Evolutionary conservation across 1,140 invertebrate genomes (phyloP), one percentile per base, ranked within the genome.

Genomic region (Drosophila erecta): DNA sequence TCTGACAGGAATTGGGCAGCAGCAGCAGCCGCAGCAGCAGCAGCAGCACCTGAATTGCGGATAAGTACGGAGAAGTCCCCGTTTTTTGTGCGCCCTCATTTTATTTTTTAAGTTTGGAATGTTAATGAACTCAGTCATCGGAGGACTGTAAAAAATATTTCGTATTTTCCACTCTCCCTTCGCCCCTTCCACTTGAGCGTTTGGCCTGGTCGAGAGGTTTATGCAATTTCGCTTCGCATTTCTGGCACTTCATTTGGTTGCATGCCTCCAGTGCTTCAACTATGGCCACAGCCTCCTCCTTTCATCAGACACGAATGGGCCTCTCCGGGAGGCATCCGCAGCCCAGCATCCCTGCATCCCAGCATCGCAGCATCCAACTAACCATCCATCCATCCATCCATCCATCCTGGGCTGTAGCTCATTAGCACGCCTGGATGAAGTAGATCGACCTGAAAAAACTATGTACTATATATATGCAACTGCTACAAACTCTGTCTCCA

Each of bases 181-280:
- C 6, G 4, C 24, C 20, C 55, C 41, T 17, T 14, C 60, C 60
- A 57, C 61, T 64, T 64, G 22, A 43, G 51, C 56, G 73, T 76
- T 83, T 61, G 62, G 59, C 60, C 56, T 66, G 54, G 65, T 79
- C 71, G 71, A 87, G 83, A 76, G 84, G 79, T 89, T 87, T 87
- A 79, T 89, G 84, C 84, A 89, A 87, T 87, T 87, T 87, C 79
- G 75, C 84, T 79, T 83, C 79, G 65, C 84, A 89, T 87, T 87
- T 87, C 79, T 84, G 76, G 84, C 84, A 89, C 84, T 87, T 89
- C 81, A 86, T 87, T 87, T 86, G 79, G 62, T 71, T 64, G 75
- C 69, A 65, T 65, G 73, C 54, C 54, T 60, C 35, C 65, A 59
- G 47, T 55, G 62, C 66, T 37, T 41, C 37, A 53, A 43, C 64